Base-by-base conservation (phyloP, 2,888 invertebrate genomes). In the Drymonia ruficornis region DNA sequence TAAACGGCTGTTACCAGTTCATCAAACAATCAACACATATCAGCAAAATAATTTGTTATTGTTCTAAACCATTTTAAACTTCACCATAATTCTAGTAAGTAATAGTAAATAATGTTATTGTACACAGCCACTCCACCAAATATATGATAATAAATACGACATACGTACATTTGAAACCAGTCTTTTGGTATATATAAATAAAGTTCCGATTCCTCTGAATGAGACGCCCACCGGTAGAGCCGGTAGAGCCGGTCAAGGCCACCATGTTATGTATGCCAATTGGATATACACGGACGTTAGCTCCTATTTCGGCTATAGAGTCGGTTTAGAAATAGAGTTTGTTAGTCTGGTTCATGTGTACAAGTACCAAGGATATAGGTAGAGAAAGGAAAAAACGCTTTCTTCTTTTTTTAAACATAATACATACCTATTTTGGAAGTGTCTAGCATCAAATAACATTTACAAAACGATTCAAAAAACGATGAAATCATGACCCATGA, bases 181-280 rank as follows among this genome's bases (percentile, higher is more conserved):
- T 15, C 15, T 38, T n/a, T 38, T 6, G 0, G 15, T 2, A 1
- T 8, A n/a, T 12, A 38, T 2, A 1, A 1, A 38, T 38, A 38
- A 38, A 38, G n/a, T n/a, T n/a, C n/a, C n/a, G 15, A 38, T 15
- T 38, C 9, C 7, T 31, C 31, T 2, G 31, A 31, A 31, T 11
- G 9, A 31, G 1, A 31, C 12, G 31, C 31, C 9, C 9, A 31
- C 9, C 2, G 18, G 42, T 16, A 42, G 9, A 42, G 51, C 9
- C 2, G 18, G 42, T 16, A 42, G 9, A 42, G 51, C 55, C 53
- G 63, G 62, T 63, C 62, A 63, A 63, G 63, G 62, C 29, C 13
- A 19, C 1, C 12, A 23, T 40, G 12, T 50, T 31, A 45, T 62
- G 31, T 38, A 23, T 40, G 13, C 46, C 2, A 29, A 6, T 12